phyloP scores from a whole-genome alignment of 1,140 invertebrate genomes.

The Aphelinus certus region DNA sequence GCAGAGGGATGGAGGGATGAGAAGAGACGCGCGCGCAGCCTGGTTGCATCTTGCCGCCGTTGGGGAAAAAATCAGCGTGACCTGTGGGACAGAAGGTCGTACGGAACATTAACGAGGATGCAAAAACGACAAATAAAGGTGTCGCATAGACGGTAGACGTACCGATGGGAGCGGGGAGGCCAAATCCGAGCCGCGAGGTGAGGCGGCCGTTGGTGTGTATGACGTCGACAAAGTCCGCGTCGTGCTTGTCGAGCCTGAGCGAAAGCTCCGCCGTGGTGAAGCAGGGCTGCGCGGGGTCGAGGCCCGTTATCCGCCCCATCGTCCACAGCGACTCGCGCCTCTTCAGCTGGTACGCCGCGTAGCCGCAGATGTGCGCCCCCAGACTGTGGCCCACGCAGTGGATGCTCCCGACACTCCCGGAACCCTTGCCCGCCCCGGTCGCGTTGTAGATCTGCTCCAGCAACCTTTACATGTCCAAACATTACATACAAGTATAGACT shows the following conservation, averaged over 20 bases:
- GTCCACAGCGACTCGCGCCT: conserved; percentile 48
- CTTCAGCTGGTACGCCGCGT: conserved; percentile 66
- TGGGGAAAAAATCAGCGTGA: conserved; percentile 76
- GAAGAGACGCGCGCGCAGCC: conserved; percentile 55
- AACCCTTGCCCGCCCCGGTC: not conserved
- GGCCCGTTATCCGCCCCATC: conserved; percentile 62
- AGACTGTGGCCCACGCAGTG: conserved; percentile 73
- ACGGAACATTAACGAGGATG: not conserved
- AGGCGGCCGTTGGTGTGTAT: conserved; percentile 73
- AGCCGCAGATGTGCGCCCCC: conserved; percentile 72
- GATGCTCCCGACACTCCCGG: conserved; percentile 42
- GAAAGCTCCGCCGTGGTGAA: conserved; percentile 64
- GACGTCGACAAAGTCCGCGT: conserved; percentile 75
- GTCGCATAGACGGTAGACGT: not conserved
- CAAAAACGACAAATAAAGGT: conserved; percentile 12
- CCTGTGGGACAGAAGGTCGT: conserved; percentile 53
- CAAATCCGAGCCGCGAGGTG: conserved; percentile 65
- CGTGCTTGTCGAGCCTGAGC: conserved; percentile 67
- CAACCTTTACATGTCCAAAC: not conserved
- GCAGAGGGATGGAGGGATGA: no score
- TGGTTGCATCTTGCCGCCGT: conserved; percentile 72
- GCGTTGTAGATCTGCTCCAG: conserved; percentile 1
- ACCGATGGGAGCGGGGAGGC: conserved; percentile 68
- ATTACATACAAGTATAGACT: no score
- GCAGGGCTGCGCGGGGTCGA: conserved; percentile 74